Base-by-base conservation (phyloP, 2,888 invertebrate species). In the Mechanitis mazaeus region DNA sequence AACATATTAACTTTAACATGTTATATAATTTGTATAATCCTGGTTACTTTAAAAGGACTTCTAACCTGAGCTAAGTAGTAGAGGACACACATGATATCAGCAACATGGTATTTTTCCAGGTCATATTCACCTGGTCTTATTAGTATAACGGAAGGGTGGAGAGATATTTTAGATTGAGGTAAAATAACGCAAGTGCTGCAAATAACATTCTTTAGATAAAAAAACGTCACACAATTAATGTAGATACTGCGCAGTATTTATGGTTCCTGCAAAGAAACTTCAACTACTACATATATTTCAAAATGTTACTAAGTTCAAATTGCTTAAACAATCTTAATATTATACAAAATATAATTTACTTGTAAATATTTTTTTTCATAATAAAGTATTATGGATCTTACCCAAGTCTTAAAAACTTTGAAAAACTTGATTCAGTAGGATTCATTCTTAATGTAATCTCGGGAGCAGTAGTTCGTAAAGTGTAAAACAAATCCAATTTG, bases 401-500 rank as follows among this genome's bases (percentile, higher is more conserved):
- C 92, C 92, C 92, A 46, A 85, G 64, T 74, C 79, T 84, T 33
- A 92, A 79, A 69, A 91, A 84, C 3, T 88, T 83, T 28, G 90
- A 71, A 69, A 91, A 87, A 54, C 84, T 84, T 1, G 83, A 72
- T 59, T 85, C 82, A 3, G 84, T 81, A 0, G 92, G 91, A 66
- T 87, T 91, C 53, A 91, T 80, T 63, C 89, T 74, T 33, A 83
- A 75, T 33, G 92, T 92, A 38, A 93, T 81, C 55, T 93, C 93
- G 0, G 94, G 91, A 1, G 93, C 88, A 9, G 91, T 91, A 0
- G 91, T 91, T 47, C 92, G 89, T 72, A 92, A 75, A 3, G 93
- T 92, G 72, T 93, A 93, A 73, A 91, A 93, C 67, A 91, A 81
- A 64, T 93, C 92, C 35, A 92, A 55, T 71, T 92, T 92, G 63